Evolutionary conservation across 2,888 invertebrate species (phyloP), one percentile per base, ranked within the genome.

Genomic region (Drosophila falleni): DNA sequence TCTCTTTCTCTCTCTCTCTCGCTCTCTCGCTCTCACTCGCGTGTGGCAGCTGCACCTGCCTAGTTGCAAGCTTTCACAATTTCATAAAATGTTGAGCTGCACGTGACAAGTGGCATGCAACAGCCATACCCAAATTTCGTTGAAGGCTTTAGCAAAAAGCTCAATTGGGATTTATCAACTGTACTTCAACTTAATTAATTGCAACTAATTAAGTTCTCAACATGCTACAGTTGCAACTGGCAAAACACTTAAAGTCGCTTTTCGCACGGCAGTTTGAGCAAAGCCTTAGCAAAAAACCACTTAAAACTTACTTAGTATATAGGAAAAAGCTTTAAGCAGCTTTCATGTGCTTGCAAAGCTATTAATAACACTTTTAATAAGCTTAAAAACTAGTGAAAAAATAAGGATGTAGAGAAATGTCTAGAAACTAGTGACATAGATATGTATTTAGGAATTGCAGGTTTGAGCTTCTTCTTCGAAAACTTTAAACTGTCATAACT

Each of bases 201-300:
- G 58, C 16, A 63, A 15, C 35, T 58, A 66, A 72, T 77, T 77
- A 56, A 19, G 47, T 49, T 10, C 19, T 19, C 26, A 53, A 39
- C 39, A 26, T 19, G 33, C 35, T 11, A 35, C 49, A 15, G 6
- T 47, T 29, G 39, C 46, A 46, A 33, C 41, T 41, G 11, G n/a
- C 33, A 51, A 51, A 51, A 23, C 19, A 13, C 19, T 55, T 42
- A 5, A 16, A 41, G 29, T 2, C 15, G 23, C 53, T 39, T 39
- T 16, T 49, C 11, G 3, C 49, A 16, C 49, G 16, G 10, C 41
- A n/a, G 11, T 31, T 3, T 3, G 33, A 35, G 23, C 35, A 13
- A 26, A 46, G 4, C 6, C 11, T 9, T 31, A 49, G 29, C 29
- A 29, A 13, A n/a, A n/a, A 11, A 5, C 4, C 33, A 13, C 19